A percentile compares a stretch with the other conserved stretches of the same genome.
Conservation (phyloP, 1,140 invertebrate species). For the Ceratosolen solmsi region DNA sequence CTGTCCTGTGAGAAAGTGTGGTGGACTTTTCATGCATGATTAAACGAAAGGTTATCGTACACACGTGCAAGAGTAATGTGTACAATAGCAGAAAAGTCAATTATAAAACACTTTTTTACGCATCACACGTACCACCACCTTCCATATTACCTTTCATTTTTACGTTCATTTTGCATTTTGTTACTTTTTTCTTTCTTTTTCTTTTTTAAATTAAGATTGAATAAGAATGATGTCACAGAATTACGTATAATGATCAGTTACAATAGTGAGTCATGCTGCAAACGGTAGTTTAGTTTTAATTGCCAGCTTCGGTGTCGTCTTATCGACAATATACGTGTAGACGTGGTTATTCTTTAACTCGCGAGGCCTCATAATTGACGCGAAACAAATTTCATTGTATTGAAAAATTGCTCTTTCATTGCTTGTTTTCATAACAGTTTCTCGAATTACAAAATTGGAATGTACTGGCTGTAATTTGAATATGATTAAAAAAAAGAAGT, state of each 20-base stretch:
- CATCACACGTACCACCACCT: background rate
- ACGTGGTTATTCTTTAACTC: background rate
- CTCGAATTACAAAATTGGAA: slow-evolving; percentile 14
- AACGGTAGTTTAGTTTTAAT: slow-evolving; percentile 49
- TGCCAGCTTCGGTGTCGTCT: slow-evolving; percentile 5
- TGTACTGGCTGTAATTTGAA: background rate
- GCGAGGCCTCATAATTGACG: background rate
- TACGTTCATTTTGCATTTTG: background rate
- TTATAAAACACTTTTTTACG: slow-evolving; percentile 9
- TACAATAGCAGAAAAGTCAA: background rate
- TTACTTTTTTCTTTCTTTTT: background rate
- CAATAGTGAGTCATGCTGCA: slow-evolving; percentile 41
- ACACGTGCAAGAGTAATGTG: background rate
- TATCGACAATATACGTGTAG: slow-evolving; percentile 3
- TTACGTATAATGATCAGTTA: slow-evolving; percentile 36
- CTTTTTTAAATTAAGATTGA: slow-evolving; percentile 19
- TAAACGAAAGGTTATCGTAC: background rate
- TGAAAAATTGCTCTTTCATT: slow-evolving; percentile 1
- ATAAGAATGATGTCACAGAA: slow-evolving; percentile 45
- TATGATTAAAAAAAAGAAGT: background rate
- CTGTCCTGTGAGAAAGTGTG: background rate
- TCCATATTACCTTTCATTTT: background rate
- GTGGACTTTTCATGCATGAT: background rate
- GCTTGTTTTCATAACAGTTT: slow-evolving; percentile 40
- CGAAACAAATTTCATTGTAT: slow-evolving; percentile 35